These are phyloP conservation scores for Tachystola acroxantha DNA, from an alignment of 2,888 invertebrate genomes.

Conservation along the genomic window DNA sequence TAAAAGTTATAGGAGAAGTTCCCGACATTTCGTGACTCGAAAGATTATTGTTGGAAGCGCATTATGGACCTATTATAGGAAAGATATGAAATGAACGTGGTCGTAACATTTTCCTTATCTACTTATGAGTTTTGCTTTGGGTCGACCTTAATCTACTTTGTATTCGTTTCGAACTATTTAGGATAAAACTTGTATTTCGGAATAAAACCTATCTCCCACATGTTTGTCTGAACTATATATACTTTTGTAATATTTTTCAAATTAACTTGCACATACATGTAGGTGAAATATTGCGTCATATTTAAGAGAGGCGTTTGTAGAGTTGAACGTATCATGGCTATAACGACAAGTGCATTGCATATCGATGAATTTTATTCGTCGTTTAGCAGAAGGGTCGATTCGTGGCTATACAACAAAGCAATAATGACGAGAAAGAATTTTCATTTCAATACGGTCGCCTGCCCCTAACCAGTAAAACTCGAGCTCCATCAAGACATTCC, in stretches of 20 bases:
- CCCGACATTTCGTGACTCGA: constrained; percentile 23
- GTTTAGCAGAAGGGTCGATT: constrained; percentile 22
- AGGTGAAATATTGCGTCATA: too few species aligned
- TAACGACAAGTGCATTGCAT: too few species aligned
- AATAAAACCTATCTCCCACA: too few species aligned
- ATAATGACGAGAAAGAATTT: constrained; percentile 65
- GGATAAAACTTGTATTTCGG: not conserved
- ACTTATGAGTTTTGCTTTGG: constrained; percentile 4
- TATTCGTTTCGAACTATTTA: not conserved
- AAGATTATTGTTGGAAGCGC: constrained; percentile 19
- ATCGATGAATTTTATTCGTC: not conserved
- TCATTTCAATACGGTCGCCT: constrained; percentile 56
- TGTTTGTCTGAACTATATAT: too few species aligned
- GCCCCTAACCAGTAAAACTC: constrained; percentile 41
- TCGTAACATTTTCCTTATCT: constrained; percentile 13
- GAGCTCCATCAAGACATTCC: constrained; percentile 59
- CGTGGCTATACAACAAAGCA: constrained; percentile 44
- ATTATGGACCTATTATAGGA: constrained; percentile 10
- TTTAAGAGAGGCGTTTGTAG: too few species aligned
- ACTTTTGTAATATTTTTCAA: too few species aligned
- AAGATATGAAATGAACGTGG: constrained; percentile 12
- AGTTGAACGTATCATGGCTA: too few species aligned
- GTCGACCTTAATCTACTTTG: not conserved
- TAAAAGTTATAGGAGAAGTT: constrained; percentile 33
- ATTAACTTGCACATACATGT: too few species aligned